Base-by-base conservation (phyloP, 2,888 invertebrate genomes). In the Nesidiocoris tenuis region DNA sequence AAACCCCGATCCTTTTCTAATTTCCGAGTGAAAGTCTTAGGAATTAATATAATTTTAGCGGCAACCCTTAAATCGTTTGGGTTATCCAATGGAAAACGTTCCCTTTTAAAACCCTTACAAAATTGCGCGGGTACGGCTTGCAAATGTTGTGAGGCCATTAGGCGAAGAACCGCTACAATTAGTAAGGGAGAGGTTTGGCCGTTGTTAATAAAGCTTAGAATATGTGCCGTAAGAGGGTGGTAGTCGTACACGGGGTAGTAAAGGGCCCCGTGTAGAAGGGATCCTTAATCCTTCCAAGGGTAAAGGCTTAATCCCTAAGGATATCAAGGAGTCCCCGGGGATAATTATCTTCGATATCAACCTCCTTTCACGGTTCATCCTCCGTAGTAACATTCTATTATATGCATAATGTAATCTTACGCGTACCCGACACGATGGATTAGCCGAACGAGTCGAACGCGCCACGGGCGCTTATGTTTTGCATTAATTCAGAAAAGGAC, bases 181-280 rank as follows among this genome's bases (percentile, higher is more conserved):
- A 67, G 67, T 67, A 1, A 54, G 67, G 67, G 56, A 21, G 19
- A 59, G 19, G 59, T 59, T 59, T 22, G 67, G 55, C 54, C 55
- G 67, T 67, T 67, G 67, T 67, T 67, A 67, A 67, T 67, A 67
- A 67, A 56, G 67, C 67, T 67, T 67, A 67, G 67, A 56, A 56
- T 56, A 56, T 56, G 67, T 67, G 67, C 39, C 12, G 39, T 39
- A 39, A 39, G 39, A 39, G n/a, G n/a, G 39, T 39, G 12, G 39
- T 39, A 39, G 39, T 39, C 5, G 5, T 39, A 12, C 12, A 39
- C 12, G 39, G 39, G 39, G 12, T 39, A 39, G 5, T 39, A 12
- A 39, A 39, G 39, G 39, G 39, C 12, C 12, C 39, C 12, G 12
- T 39, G 39, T 3, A 39, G 12, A 39, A 7, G 39, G 39, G 39